These are phyloP conservation scores for Laspeyria flexula DNA, from an alignment of 2,888 invertebrate genomes.

Conservation along the genomic window DNA sequence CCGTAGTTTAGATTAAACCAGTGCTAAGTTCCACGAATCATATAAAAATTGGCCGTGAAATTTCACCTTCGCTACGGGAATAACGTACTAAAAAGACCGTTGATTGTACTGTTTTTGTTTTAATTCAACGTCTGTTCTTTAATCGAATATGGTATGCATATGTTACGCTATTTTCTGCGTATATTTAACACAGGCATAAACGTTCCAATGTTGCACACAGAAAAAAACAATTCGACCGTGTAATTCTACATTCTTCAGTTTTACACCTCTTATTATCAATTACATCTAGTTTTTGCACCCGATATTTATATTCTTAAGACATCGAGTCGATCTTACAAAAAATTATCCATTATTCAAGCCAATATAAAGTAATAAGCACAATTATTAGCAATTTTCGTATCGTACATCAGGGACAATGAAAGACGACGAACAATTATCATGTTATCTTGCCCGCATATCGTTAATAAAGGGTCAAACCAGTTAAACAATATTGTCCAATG, in stretches of 20 bases:
- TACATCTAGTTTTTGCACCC: constrained; percentile 31
- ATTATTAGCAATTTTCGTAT: constrained; percentile 55
- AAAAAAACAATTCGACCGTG: not conserved
- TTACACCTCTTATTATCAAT: constrained; percentile 22
- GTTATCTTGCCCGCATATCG: constrained; percentile 78
- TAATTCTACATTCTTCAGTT: constrained; percentile 4
- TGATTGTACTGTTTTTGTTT: constrained; percentile 59
- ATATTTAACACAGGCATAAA: not conserved
- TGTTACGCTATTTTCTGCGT: constrained; percentile 2
- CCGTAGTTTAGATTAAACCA: constrained; percentile 78
- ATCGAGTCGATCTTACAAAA: constrained; percentile 28
- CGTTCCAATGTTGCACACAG: not conserved
- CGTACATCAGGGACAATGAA: constrained; percentile 50
- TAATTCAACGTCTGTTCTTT: constrained; percentile 41
- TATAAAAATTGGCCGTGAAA: constrained; percentile 84
- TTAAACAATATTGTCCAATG: constrained; percentile 76
- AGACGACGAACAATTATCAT: constrained; percentile 67
- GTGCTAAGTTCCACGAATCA: constrained; percentile 80
- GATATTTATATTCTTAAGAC: constrained; percentile 8
- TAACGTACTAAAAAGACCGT: constrained; percentile 58
- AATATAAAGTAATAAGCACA: constrained; percentile 35
- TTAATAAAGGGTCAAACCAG: constrained; percentile 69
- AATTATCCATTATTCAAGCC: constrained; percentile 27
- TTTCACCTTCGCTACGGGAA: constrained; percentile 73
- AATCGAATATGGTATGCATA: constrained; percentile 13